Conservation (phyloP, 2,113 vertebrate species). For the Megaceryle maxima region DNA sequence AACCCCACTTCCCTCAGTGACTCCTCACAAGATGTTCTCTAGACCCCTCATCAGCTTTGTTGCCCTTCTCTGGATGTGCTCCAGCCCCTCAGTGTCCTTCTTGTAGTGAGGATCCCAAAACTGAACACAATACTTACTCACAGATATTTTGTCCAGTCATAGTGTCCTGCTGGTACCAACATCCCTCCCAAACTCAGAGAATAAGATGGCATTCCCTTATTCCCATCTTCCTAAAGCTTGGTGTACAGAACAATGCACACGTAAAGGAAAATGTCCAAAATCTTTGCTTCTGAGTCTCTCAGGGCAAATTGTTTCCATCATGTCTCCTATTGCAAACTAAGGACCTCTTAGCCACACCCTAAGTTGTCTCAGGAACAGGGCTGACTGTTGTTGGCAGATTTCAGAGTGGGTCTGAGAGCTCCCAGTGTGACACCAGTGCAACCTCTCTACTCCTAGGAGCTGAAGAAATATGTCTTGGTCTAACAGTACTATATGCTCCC, state of each 20-base stretch:
- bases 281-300: neutral
- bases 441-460: neutral
- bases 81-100: neutral
- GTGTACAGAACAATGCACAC: neutral
- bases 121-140: neutral
- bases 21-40: neutral
- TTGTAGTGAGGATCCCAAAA: neutral
- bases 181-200: neutral
- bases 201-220: neutral
- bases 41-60: neutral
- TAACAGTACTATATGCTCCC: neutral
- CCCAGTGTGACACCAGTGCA: neutral
- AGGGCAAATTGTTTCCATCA: neutral
- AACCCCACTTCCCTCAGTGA: neutral
- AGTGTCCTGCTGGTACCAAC: neutral
- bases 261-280: neutral
- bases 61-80: neutral
- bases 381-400: neutral
- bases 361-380: fast-evolving
- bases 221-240: neutral
- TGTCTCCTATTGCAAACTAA: neutral
- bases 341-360: neutral
- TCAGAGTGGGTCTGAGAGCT: neutral
- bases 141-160: neutral
- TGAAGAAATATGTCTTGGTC: neutral